These are phyloP conservation scores for Geococcyx californianus DNA, from an alignment of 2,113 vertebrate species.

Conservation along the genomic window DNA sequence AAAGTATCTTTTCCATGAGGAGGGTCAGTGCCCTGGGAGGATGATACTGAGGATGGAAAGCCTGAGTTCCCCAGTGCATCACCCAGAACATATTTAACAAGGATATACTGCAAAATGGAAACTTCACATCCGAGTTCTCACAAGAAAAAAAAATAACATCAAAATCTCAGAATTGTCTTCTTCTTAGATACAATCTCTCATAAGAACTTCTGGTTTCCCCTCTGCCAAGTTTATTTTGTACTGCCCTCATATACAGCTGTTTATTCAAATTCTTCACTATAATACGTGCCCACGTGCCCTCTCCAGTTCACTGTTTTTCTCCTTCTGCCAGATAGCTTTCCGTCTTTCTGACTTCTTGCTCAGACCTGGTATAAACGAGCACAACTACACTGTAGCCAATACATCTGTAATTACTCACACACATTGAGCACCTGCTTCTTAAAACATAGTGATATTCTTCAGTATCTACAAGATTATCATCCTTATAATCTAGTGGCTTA, in stretches of 20 bases:
- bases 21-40: background rate
- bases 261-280: background rate
- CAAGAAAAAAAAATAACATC: background rate
- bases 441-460: background rate
- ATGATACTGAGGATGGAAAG: background rate
- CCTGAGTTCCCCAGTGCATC: background rate
- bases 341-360: background rate
- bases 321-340: background rate
- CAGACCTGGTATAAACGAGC: background rate
- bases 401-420: background rate
- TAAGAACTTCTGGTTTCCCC: background rate
- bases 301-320: background rate
- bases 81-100: background rate
- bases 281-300: accelerated
- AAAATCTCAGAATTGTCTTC: background rate
- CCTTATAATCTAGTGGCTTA: background rate
- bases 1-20: background rate
- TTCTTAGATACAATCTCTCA: background rate
- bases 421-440: background rate
- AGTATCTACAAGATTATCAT: background rate
- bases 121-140: background rate
- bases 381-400: background rate
- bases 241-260: background rate
- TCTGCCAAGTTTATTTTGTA: background rate
- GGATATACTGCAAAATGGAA: background rate